A percentile compares a stretch with the other conserved stretches of the same genome.
Conservation (phyloP, 2,888 invertebrate species). For the Drosophila hamatofila region DNA sequence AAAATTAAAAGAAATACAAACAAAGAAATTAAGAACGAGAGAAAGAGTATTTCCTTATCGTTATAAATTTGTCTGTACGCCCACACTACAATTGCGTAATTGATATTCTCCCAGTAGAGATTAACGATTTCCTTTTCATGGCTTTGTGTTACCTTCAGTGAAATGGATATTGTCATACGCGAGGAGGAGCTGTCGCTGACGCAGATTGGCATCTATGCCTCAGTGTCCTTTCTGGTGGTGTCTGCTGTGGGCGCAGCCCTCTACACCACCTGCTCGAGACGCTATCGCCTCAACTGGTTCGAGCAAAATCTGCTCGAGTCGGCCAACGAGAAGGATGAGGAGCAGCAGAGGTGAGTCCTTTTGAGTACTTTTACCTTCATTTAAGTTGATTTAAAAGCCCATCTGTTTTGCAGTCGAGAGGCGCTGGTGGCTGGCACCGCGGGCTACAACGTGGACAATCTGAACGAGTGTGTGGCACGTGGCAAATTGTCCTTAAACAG, state of each 20-base stretch:
- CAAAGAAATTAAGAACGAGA: background rate
- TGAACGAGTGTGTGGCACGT: constrained; percentile 81
- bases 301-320: constrained; percentile 87
- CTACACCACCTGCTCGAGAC: constrained; percentile 86
- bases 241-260: constrained; percentile 85
- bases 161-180: constrained; percentile 84
- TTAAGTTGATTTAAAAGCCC: background rate
- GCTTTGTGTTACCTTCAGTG: background rate
- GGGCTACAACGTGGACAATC: constrained; percentile 84
- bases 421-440: constrained; percentile 84
- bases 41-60: background rate
- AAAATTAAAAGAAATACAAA: too few relatives aligned
- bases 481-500: constrained; percentile 53
- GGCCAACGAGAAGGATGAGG: constrained; percentile 85
- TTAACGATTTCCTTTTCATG: background rate
- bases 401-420: constrained; percentile 83
- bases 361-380: background rate
- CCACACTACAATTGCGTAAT: background rate
- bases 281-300: constrained; percentile 87
- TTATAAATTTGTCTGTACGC: background rate
- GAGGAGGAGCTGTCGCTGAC: constrained; percentile 84
- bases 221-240: constrained; percentile 86
- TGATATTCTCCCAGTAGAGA: background rate
- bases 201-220: constrained; percentile 86
- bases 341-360: constrained; percentile 83